These are phyloP conservation scores for Spinibarbus caldwelli DNA, from an alignment of 2,797 vertebrate species.

Conservation along the genomic window DNA sequence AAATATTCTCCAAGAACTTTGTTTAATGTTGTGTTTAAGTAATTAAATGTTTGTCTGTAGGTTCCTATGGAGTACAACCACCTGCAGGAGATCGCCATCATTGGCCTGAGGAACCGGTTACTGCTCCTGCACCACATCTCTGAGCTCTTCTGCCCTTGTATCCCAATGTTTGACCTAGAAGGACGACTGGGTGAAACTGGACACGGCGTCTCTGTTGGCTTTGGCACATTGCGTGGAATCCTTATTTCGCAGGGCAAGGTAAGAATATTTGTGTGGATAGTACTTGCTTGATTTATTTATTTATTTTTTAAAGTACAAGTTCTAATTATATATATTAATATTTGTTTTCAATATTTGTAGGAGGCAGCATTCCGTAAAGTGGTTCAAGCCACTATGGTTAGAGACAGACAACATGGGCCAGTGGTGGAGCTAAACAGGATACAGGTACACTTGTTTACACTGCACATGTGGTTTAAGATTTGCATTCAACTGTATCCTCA, in stretches of 20 bases:
- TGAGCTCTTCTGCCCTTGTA: conserved; percentile 97
- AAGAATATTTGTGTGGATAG: conserved; percentile 27
- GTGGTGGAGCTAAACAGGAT: conserved; percentile 98
- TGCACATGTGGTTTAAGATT: background rate
- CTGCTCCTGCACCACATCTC: conserved; percentile 97
- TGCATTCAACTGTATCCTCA: background rate
- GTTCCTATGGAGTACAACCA: conserved; percentile 99
- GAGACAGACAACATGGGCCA: conserved; percentile 95
- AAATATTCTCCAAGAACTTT: no score
- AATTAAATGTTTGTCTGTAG: conserved; percentile 66
- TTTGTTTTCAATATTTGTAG: conserved; percentile 70
- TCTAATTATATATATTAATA: background rate
- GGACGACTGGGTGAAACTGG: conserved; percentile 91
- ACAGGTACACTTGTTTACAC: conserved; percentile 79
- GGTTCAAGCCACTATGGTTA: conserved; percentile 98
- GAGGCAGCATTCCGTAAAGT: conserved; percentile 99
- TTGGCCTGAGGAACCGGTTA: conserved; percentile 91
- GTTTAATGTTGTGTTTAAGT: no score
- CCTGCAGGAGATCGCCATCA: conserved; percentile 92
- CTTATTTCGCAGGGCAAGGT: conserved; percentile 99
- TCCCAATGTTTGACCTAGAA: conserved; percentile 98
- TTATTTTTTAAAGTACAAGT: background rate
- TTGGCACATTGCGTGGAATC: conserved; percentile 92
- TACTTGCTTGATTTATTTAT: background rate
- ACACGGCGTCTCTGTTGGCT: conserved; percentile 92